Evolutionary conservation across 2,113 vertebrate species (phyloP), one percentile per base, ranked within the genome.

Genomic region (Alethe castanea): DNA sequence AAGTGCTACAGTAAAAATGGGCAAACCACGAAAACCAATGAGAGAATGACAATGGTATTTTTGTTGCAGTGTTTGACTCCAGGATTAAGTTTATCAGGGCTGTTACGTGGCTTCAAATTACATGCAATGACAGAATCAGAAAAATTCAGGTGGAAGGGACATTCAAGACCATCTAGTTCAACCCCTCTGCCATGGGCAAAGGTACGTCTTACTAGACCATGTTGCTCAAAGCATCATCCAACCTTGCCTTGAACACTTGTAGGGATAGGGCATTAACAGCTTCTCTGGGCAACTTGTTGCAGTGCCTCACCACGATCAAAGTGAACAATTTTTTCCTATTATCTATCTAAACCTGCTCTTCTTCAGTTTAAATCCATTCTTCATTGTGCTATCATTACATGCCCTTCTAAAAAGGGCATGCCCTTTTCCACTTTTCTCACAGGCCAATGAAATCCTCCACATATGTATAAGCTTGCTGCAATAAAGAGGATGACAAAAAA

Each of bases 181-280:
- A 45, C 0, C 1, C 4, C 5, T 4, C 15, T 59, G 19, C 19
- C 28, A 45, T 14, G 10, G 19, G 8, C 33, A n/a, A n/a, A 13
- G 3, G 40, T 11, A 22, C 1, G 15, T 74, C 10, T 53, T 20
- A 45, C 16, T 29, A 17, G 28, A 66, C 7, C 5, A 44, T 14
- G 6, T 24, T 72, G 26, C 31, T 73, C 19, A 52, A 65, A 59
- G 10, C 38, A 18, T 38, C n/a, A 38, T n/a, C 23, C 45, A 45
- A 4, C 13, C 11, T 38, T 28, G 12, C 28, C 23, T 38, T 67
- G 69, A 44, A 33, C 23, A 18, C 7, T 60, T 81, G 7, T 33
- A 20, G 33, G 4, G 19, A 45, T 45, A 11, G 19, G 38, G 7
- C 24, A 66, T 29, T 11, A 23, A 25, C 19, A 45, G 15, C 11